Conservation (phyloP, 2,888 invertebrate genomes). For the Oxytorus armatus region DNA sequence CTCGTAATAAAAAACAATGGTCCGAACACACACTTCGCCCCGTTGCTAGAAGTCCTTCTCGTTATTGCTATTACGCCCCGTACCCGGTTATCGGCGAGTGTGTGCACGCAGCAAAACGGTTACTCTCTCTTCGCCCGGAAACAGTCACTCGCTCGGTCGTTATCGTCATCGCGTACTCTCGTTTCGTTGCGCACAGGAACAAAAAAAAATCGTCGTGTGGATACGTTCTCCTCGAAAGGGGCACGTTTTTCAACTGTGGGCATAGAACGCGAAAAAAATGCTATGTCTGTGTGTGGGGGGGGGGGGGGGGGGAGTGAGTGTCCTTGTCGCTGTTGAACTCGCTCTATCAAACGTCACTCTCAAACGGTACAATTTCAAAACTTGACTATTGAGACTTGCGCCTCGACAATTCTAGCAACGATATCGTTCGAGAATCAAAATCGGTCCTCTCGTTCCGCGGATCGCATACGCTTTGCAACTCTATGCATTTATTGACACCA, state of each 20-base stretch:
- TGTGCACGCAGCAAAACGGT: conserved; percentile 62
- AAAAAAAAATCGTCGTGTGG: conserved; percentile 21
- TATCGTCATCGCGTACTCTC: conserved; percentile 65
- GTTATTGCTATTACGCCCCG: conserved; percentile 69
- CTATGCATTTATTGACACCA: too few species aligned
- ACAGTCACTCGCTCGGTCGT: conserved; percentile 61
- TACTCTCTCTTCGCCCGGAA: conserved; percentile 54
- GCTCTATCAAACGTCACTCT: too few species aligned
- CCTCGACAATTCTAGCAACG: too few species aligned
- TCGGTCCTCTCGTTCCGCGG: too few species aligned
- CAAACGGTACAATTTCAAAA: too few species aligned
- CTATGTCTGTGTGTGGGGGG: neutral
- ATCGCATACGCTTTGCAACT: too few species aligned
- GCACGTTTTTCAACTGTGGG: conserved; percentile 33
- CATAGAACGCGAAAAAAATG: too few species aligned
- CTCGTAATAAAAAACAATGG: conserved; percentile 67
- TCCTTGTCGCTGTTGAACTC: too few species aligned
- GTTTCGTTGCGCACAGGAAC: conserved; percentile 40
- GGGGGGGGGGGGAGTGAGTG: too few species aligned
- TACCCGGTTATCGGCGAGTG: conserved; percentile 61
- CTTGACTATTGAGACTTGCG: too few species aligned
- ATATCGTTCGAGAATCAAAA: too few species aligned
- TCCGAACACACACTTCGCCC: conserved; percentile 56
- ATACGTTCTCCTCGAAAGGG: conserved; percentile 8
- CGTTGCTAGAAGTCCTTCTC: conserved; percentile 65